Evolutionary conservation across 2,888 invertebrate species (phyloP), one percentile per base, ranked within the genome.

Genomic region (Lamellibrachia columna): DNA sequence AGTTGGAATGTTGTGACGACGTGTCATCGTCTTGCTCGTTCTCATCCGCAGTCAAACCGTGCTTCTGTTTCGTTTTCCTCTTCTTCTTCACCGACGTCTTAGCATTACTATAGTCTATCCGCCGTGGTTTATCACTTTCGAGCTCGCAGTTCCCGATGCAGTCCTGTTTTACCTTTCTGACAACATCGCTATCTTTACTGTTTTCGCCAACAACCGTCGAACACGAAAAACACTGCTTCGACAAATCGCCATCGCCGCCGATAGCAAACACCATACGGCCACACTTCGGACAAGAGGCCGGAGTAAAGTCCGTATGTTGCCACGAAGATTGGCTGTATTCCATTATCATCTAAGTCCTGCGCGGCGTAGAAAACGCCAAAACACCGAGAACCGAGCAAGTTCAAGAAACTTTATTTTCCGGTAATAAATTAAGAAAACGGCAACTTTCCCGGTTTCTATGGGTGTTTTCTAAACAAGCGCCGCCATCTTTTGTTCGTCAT

Each of bases 251-350:
- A 53, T 91, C 91, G 22, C 52, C 52, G 11, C 91, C 91, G 6
- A 15, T 75, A 22, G 75, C 75, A 6, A 91, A 91, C 28, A 91
- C 91, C 52, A 53, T 91, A 15, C 91, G 52, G 91, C 91, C 91
- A 53, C 91, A 91, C 40, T 28, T 52, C 52, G 91, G 53, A 40
- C 91, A 91, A 52, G 91, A 28, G 91, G 52, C 53, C 91, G 91
- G 91, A 4, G 52, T 52, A 40, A 91, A 91, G 91, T 91, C 91
- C 15, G 91, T 91, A 7, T 91, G 91, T 28, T 91, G 91, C 91
- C 91, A 91, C 52, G 52, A 75, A 75, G 75, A 75, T n/a, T 22
- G 22, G 75, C 75, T 75, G 22, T 75, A 75, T 22, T 75, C 75
- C 75, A 75, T 75, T 22, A 58, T 75, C 75, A 22, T 15, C 75